Evolutionary conservation across 2,113 vertebrate genomes (phyloP).

Genomic region (Scophthalmus maximus): DNA sequence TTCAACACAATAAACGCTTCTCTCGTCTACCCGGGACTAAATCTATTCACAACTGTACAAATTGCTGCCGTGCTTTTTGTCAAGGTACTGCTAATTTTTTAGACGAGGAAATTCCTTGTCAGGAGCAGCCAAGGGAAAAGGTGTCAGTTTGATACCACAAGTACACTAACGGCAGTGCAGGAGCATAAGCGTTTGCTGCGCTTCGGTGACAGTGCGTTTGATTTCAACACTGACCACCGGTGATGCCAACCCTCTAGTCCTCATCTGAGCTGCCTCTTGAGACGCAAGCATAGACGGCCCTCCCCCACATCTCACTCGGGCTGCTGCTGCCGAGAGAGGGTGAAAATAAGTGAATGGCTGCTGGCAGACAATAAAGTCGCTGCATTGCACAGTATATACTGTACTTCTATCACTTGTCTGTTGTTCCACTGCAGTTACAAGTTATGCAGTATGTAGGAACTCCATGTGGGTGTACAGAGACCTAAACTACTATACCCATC

Average conservation of each 20-base stretch:
- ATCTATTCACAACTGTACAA: slow-evolving; percentile 77
- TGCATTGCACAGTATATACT: slow-evolving; percentile 44
- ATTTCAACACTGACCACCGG: slow-evolving; percentile 79
- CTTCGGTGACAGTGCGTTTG: slow-evolving; percentile 75
- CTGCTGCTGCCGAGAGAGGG: slow-evolving; percentile 42
- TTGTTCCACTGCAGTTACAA: slow-evolving; percentile 59
- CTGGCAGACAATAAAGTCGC: slow-evolving; percentile 66
- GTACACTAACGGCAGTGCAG: slow-evolving; percentile 76
- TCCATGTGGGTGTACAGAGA: slow-evolving; percentile 71
- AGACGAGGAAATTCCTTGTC: slow-evolving; percentile 79
- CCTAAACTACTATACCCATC: slow-evolving; percentile 69
- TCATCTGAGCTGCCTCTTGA: slow-evolving; percentile 72
- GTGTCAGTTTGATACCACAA: slow-evolving; percentile 76
- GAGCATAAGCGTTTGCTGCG: slow-evolving; percentile 79
- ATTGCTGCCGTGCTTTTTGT: slow-evolving; percentile 71
- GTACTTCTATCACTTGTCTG: slow-evolving; percentile 60
- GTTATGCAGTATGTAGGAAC: slow-evolving; percentile 57
- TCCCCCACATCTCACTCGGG: slow-evolving; percentile 50
- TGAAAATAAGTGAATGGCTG: slow-evolving; percentile 41
- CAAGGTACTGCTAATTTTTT: slow-evolving; percentile 72
- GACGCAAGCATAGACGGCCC: slow-evolving; percentile 53
- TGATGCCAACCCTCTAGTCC: slow-evolving; percentile 74
- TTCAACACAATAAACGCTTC: slow-evolving; percentile 53
- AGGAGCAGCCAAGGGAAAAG: slow-evolving; percentile 81
- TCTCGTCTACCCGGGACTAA: slow-evolving; percentile 68